Evolutionary conservation across 2,113 vertebrate genomes (phyloP).

Genomic region (Scytalopus superciliaris): DNA sequence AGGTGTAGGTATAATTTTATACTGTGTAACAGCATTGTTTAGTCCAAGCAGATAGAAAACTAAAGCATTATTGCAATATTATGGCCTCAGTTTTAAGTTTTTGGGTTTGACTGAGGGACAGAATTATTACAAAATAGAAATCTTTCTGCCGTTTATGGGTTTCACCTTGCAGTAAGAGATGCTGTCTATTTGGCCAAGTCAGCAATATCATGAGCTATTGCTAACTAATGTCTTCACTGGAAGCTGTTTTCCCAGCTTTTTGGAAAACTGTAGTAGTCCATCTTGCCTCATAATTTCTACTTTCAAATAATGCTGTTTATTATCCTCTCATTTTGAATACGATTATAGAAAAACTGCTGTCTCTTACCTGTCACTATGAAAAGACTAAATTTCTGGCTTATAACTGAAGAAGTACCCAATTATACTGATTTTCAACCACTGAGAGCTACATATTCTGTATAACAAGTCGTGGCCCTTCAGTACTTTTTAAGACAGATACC

Average conservation of each 20-base stretch:
- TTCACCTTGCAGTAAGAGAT: background rate
- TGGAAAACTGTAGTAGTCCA: background rate
- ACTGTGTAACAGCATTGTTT: background rate
- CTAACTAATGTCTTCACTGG: background rate
- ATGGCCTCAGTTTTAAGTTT: background rate
- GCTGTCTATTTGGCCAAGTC: background rate
- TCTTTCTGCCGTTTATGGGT: background rate
- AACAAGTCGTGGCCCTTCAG: background rate
- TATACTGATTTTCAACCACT: background rate
- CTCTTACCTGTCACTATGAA: background rate
- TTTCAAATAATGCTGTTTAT: background rate
- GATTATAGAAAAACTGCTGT: background rate
- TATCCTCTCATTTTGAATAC: background rate
- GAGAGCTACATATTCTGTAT: background rate
- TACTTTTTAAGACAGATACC: background rate
- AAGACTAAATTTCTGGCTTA: background rate
- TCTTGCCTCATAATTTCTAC: background rate
- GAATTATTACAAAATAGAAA: background rate
- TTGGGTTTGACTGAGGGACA: background rate
- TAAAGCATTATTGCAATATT: background rate
- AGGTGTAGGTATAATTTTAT: background rate
- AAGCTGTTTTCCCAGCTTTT: background rate
- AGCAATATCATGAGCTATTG: background rate
- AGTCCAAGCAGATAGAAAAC: background rate
- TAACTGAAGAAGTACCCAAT: background rate